A percentile compares a stretch with the other conserved stretches of the same genome.
These are phyloP conservation scores for Anas flavirostris DNA, from an alignment of 2,797 vertebrate genomes.

Conservation along the genomic window DNA sequence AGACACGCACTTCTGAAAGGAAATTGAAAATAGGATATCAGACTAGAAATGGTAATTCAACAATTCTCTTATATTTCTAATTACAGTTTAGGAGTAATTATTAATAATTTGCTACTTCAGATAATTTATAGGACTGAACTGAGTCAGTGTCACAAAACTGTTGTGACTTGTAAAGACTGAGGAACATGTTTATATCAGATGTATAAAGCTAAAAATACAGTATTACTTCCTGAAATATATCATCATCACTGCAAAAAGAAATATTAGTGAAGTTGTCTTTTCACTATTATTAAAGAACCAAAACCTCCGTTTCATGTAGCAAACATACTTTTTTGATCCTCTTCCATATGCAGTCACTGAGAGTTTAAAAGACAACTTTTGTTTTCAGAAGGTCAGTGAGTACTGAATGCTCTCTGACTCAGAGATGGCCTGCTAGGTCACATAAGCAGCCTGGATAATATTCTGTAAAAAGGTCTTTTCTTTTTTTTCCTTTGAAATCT, in stretches of 20 bases:
- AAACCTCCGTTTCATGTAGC: background rate
- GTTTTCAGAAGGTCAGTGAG: background rate
- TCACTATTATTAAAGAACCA: background rate
- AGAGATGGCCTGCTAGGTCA: background rate
- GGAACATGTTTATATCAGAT: background rate
- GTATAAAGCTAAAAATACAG: background rate
- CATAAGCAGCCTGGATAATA: background rate
- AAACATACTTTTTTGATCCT: background rate
- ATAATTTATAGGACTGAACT: constrained; percentile 10
- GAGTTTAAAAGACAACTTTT: background rate
- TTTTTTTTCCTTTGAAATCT: background rate
- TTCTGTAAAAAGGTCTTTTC: background rate
- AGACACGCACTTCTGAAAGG: background rate
- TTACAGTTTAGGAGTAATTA: background rate
- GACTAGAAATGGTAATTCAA: background rate
- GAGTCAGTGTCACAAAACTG: background rate
- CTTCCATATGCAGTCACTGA: background rate
- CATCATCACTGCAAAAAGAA: background rate
- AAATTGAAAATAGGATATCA: background rate
- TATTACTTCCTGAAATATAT: background rate
- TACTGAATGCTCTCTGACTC: background rate
- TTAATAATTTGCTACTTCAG: constrained; percentile 12
- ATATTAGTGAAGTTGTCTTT: background rate
- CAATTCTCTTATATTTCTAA: background rate
- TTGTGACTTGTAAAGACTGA: background rate